Conservation (phyloP, 2,797 vertebrate genomes). For the Taenioides sp. region DNA sequence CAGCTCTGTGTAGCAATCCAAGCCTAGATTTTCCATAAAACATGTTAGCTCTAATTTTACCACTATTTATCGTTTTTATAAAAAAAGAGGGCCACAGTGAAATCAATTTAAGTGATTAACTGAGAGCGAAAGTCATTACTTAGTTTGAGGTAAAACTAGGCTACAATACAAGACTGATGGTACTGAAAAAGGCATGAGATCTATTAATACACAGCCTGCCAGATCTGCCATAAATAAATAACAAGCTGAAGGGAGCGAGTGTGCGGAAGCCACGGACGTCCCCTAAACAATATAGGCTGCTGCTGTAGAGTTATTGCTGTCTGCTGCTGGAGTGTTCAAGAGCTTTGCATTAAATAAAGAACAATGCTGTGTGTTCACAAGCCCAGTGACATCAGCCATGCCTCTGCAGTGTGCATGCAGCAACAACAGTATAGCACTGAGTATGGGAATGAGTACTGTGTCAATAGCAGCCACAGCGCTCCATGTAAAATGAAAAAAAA, state of each 20-base stretch:
- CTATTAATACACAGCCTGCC: conserved; percentile 57
- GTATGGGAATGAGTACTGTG: conserved; percentile 3
- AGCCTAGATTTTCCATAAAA: conserved; percentile 41
- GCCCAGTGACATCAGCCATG: conserved; percentile 24
- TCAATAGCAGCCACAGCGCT: not conserved
- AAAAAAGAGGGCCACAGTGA: not conserved
- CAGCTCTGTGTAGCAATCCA: conserved; percentile 44
- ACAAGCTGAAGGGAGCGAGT: conserved; percentile 26
- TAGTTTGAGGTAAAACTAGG: conserved; percentile 24
- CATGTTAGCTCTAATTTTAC: conserved; percentile 8
- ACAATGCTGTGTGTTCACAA: conserved; percentile 40
- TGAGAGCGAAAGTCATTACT: not conserved
- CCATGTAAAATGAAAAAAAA: not conserved
- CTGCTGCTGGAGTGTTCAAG: conserved; percentile 37
- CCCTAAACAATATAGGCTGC: conserved; percentile 33
- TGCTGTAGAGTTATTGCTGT: conserved; percentile 13
- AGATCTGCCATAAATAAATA: conserved; percentile 61
- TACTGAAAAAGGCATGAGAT: conserved; percentile 36
- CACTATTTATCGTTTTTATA: not conserved
- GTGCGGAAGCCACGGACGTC: conserved; percentile 13
- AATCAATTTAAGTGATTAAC: not conserved
- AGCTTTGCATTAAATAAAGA: conserved; percentile 33
- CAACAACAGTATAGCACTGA: conserved; percentile 12
- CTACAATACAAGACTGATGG: conserved; percentile 39
- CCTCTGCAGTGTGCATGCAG: conserved; percentile 12